Base-by-base conservation (phyloP, 2,113 vertebrate species). In the Lonchura striata region DNA sequence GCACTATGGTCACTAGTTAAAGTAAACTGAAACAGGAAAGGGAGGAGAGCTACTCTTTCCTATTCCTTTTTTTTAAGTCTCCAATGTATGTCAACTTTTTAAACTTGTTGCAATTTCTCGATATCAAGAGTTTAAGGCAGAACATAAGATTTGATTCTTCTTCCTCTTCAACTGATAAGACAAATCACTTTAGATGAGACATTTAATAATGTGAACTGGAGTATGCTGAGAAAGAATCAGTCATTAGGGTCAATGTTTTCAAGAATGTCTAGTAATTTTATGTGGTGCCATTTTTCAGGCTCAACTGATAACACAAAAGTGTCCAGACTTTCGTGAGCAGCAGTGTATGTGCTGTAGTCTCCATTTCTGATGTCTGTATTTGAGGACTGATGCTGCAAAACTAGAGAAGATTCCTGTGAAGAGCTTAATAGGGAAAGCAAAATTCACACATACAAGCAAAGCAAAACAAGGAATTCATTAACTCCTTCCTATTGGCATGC, bases 21-120 rank as follows among this genome's bases (percentile, higher is more conserved):
- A 95, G 70, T 85, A 95, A 95, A 92, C 54, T 85, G 61, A 76
- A 91, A 66, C 75, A 95, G 71, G 68, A 95, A 93, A 41, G 60
- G 31, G 30, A 69, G 44, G 33, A 31, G 60, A 59, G 28, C 54
- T 95, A 39, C 49, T 74, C 37, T 49, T 93, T 72, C 44, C 63
- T 93, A 50, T 8, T 84, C 11, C 2, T 47, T 82, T 78, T 37
- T 71, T 41, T 60, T 2, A 12, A 79, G 64, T 44, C 42, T 80
- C 17, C 28, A 53, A 2, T 18, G 3, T 42, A 22, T 91, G 71
- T 28, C 50, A 74, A 39, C 9, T 42, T 79, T 74, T 83, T 41
- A 1, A 91, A 79, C 33, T 86, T 23, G 19, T 50, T 66, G 20
- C 0, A 2, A 42, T 77, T 72, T 84, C 57, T 57, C 69, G 14